Conservation (phyloP, 2,888 invertebrate species). For the Podotricha telesiphe region DNA sequence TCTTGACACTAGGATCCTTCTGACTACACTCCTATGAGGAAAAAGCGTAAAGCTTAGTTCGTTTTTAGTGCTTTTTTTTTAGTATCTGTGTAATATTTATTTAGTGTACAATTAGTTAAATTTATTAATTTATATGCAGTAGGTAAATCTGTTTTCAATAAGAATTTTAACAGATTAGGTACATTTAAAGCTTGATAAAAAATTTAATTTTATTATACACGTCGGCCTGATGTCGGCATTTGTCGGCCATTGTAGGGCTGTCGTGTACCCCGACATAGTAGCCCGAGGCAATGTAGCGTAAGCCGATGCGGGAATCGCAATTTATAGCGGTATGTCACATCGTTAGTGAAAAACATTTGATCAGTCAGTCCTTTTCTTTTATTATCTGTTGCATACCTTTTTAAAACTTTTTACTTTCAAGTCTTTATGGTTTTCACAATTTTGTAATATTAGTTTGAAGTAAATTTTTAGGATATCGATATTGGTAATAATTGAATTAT, state of each 20-base stretch:
- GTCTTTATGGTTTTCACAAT: neutral
- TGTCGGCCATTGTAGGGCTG: conserved; percentile 44
- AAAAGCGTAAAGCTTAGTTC: too few relatives aligned
- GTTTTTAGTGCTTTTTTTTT: too few relatives aligned
- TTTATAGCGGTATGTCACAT: conserved; percentile 40
- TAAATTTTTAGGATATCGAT: neutral
- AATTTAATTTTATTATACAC: conserved; percentile 28
- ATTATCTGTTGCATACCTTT: conserved; percentile 19
- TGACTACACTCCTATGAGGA: too few relatives aligned
- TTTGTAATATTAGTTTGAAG: neutral
- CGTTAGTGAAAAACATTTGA: conserved; percentile 36
- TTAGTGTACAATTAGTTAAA: too few relatives aligned
- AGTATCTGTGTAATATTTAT: too few relatives aligned
- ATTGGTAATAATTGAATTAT: too few relatives aligned
- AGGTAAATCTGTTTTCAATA: neutral
- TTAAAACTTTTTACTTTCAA: neutral
- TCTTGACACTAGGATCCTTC: too few relatives aligned
- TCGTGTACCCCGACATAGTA: conserved; percentile 41
- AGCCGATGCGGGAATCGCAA: conserved; percentile 34
- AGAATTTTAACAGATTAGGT: neutral
- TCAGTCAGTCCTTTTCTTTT: conserved; percentile 23
- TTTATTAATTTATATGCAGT: neutral
- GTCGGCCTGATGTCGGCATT: conserved; percentile 37
- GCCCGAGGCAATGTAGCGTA: conserved; percentile 29
- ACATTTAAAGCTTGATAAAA: conserved; percentile 17